Conservation (phyloP, 30 jellyfish, hydroid and myxozoan species). For the Turritopsis dohrnii region DNA sequence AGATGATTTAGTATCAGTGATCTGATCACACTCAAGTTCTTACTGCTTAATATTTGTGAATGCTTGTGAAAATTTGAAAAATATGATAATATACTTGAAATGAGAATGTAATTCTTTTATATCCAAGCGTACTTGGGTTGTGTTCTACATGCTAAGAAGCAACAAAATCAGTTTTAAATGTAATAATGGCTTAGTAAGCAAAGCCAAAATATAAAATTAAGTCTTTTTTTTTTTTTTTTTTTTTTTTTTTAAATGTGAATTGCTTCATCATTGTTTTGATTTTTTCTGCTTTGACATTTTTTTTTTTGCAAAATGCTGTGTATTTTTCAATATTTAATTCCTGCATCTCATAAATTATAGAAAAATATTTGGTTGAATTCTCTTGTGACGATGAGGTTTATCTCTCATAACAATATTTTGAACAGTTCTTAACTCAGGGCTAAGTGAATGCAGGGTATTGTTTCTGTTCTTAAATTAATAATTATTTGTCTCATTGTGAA, state of each 20-base stretch:
- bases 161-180: not conserved
- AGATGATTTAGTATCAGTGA: not conserved
- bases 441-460: not conserved
- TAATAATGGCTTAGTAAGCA: too few relatives aligned
- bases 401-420: not conserved
- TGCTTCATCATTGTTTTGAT: too few relatives aligned
- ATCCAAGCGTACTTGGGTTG: not conserved
- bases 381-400: not conserved
- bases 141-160: not conserved
- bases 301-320: not conserved
- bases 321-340: not conserved
- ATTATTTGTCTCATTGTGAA: not conserved
- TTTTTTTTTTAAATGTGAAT: too few relatives aligned
- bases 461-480: not conserved
- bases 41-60: not conserved
- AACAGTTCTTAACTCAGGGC: not conserved
- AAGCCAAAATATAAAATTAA: too few relatives aligned
- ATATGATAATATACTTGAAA: not conserved
- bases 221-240: not conserved
- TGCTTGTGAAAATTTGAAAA: not conserved
- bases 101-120: not conserved
- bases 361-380: not conserved
- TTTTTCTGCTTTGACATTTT: too few relatives aligned
- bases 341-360: not conserved
- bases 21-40: not conserved